phyloP scores from a whole-genome alignment of 2,888 invertebrate species.

The Sminthurides aquaticus region DNA sequence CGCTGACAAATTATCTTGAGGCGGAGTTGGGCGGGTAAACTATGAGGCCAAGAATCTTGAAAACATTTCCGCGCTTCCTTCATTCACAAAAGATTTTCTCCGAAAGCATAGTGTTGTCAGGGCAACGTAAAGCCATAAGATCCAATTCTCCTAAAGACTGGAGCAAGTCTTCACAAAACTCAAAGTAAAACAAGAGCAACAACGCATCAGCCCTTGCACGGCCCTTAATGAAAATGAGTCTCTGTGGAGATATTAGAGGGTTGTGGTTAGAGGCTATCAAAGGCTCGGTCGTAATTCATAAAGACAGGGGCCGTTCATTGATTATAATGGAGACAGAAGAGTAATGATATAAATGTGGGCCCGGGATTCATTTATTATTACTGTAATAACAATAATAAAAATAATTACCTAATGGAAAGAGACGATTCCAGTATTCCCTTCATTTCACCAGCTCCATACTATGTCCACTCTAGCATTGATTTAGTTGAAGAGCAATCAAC shows the following conservation, averaged over 20 bases:
- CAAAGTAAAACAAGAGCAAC: too few species aligned
- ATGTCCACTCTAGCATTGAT: too few species aligned
- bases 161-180: too few species aligned
- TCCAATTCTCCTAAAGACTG: too few species aligned
- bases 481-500: too few species aligned
- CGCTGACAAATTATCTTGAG: background rate
- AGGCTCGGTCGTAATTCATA: background rate
- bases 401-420: background rate
- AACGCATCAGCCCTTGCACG: too few species aligned
- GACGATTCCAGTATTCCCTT: background rate
- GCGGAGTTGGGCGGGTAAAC: background rate
- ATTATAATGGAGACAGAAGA: background rate
- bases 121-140: too few species aligned
- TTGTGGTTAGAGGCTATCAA: background rate
- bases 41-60: background rate
- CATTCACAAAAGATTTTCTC: too few species aligned
- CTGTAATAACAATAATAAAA: background rate
- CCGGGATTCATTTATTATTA: background rate
- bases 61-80: too few species aligned
- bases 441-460: too few species aligned
- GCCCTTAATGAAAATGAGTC: background rate
- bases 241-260: background rate
- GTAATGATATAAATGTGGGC: background rate
- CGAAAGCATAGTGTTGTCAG: too few species aligned
- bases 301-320: background rate